Conservation (phyloP, 1,140 invertebrate species). For the Caenorhabditis brenneri region DNA sequence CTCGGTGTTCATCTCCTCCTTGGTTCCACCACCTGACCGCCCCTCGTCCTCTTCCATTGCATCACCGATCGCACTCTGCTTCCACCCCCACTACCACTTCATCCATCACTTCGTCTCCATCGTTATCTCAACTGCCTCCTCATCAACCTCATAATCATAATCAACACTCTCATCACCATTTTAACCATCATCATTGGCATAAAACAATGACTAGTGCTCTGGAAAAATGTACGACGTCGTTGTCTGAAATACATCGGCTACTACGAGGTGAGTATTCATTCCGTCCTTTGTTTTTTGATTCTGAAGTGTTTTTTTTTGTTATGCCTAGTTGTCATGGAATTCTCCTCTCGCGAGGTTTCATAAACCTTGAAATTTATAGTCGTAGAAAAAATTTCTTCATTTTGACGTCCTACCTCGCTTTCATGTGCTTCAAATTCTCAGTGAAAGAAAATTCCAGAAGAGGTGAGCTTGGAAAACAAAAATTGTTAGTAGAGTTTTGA, state of each 20-base stretch:
- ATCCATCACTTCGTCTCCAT: constrained; percentile 28
- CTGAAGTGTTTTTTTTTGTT: background rate
- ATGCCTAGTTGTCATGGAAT: background rate
- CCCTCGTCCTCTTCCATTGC: constrained; percentile 3
- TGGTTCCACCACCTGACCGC: constrained; percentile 37
- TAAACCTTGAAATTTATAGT: background rate
- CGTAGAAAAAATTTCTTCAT: background rate
- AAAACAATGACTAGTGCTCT: constrained; percentile 29
- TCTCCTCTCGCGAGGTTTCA: background rate
- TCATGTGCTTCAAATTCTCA: too few species aligned
- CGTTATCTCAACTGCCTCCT: constrained; percentile 21
- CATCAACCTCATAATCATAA: constrained; percentile 18
- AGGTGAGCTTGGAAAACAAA: too few species aligned
- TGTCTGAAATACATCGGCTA: constrained; percentile 35
- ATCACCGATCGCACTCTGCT: constrained; percentile 41
- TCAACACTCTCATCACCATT: background rate
- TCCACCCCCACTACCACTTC: constrained; percentile 32
- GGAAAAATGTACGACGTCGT: constrained; percentile 1
- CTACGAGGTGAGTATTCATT: background rate
- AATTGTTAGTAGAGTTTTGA: too few species aligned
- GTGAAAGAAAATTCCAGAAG: too few species aligned
- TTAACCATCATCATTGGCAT: constrained; percentile 21
- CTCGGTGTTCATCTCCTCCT: constrained; percentile 22
- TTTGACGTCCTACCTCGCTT: too few species aligned
- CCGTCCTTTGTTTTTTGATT: too few species aligned